Conservation (phyloP, 2,113 vertebrate genomes). For the Colossoma macropomum region DNA sequence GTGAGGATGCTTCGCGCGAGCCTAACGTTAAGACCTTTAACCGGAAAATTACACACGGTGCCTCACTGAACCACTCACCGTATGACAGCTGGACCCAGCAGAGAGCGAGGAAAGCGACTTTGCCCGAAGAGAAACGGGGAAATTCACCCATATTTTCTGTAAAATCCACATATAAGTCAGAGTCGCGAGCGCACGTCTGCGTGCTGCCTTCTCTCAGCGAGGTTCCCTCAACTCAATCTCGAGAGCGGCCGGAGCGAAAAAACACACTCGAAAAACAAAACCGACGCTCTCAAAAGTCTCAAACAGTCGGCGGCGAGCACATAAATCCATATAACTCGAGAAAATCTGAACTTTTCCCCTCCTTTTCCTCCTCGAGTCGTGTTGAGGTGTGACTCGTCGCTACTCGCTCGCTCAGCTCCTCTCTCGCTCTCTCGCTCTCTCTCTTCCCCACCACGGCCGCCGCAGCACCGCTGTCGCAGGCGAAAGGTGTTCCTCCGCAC, state of each 20-base stretch:
- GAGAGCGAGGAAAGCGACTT: conserved; percentile 66
- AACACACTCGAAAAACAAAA: background rate
- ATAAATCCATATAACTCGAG: conserved; percentile 38
- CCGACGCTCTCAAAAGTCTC: background rate
- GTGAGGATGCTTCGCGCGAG: conserved; percentile 19
- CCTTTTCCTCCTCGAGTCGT: conserved; percentile 16
- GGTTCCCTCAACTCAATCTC: conserved; percentile 59
- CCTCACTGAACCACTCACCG: conserved; percentile 68
- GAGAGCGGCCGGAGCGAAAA: conserved; percentile 6
- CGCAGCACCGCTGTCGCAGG: conserved; percentile 19
- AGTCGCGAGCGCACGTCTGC: conserved; percentile 73
- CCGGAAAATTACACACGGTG: background rate
- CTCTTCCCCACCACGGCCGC: conserved; percentile 56
- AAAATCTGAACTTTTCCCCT: background rate
- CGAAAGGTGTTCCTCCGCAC: conserved; percentile 74
- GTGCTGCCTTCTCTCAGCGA: conserved; percentile 59
- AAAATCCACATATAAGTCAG: conserved; percentile 79
- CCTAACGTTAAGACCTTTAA: background rate
- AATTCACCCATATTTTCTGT: conserved; percentile 77
- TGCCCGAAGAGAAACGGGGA: conserved; percentile 73
- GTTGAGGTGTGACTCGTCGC: conserved; percentile 39
- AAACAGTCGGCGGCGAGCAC: conserved; percentile 21
- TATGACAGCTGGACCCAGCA: conserved; percentile 68
- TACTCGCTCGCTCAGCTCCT: conserved; percentile 55
- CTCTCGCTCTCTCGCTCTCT: background rate